These are phyloP conservation scores for Sarcophaga variegata DNA, from an alignment of 2,888 invertebrate genomes.

Conservation along the genomic window DNA sequence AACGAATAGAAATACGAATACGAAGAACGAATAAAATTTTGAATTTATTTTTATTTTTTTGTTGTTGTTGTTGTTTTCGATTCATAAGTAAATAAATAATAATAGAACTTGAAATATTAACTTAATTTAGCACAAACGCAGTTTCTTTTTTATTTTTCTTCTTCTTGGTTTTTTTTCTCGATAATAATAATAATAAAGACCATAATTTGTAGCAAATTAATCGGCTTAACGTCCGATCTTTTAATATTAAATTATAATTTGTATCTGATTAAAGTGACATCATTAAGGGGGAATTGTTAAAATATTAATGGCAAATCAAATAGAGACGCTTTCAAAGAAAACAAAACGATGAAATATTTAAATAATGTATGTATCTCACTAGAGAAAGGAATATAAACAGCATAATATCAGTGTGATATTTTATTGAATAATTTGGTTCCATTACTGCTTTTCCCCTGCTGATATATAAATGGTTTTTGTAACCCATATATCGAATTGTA, in stretches of 20 bases:
- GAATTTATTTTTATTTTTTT: not conserved
- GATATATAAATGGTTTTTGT: no score
- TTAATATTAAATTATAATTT: not conserved
- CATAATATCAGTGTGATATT: no score
- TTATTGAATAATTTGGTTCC: no score
- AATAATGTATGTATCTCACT: no score
- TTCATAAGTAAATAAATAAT: not conserved
- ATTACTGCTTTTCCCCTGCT: no score
- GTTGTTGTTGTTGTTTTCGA: not conserved
- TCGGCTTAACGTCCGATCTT: no score
- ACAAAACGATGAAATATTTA: no score
- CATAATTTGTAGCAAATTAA: not conserved
- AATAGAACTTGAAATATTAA: not conserved
- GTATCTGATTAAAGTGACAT: not conserved
- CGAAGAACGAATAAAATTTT: not conserved
- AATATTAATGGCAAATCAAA: not conserved
- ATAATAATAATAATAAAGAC: not conserved
- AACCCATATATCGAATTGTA: no score
- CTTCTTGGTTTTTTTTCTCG: not conserved
- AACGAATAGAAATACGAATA: not conserved
- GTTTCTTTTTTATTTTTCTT: not conserved
- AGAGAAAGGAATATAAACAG: no score
- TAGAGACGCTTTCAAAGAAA: no score
- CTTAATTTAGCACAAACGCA: not conserved
- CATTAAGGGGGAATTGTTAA: not conserved